A percentile compares a stretch with the other conserved stretches of the same genome.
Conservation (phyloP, 2,113 vertebrate genomes). For the Petromus typicus region DNA sequence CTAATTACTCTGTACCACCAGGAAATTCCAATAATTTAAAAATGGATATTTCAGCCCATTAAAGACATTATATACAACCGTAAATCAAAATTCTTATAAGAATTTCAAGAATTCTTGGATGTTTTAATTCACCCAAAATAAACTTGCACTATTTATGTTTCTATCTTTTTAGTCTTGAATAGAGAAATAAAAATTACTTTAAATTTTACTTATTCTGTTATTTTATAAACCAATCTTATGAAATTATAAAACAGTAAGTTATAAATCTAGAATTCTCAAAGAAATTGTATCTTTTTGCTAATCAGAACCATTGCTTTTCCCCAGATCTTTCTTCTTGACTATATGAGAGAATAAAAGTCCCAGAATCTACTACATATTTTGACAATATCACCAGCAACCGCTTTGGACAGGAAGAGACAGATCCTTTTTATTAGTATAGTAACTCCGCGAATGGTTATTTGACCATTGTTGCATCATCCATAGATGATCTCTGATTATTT, state of each 20-base stretch:
- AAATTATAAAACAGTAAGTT: neutral
- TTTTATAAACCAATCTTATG: neutral
- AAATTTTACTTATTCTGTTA: slow-evolving; percentile 1
- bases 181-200: neutral
- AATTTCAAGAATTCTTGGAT: neutral
- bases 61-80: neutral
- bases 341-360: slow-evolving; percentile 45
- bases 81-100: slow-evolving; percentile 14
- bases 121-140: slow-evolving; percentile 8
- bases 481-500: slow-evolving; percentile 41
- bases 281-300: neutral
- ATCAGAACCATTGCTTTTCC: neutral
- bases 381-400: neutral
- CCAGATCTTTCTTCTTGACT: slow-evolving; percentile 35
- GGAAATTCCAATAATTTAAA: neutral
- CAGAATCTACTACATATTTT: neutral
- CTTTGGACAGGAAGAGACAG: slow-evolving; percentile 26
- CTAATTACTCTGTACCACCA: neutral
- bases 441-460: slow-evolving; percentile 62
- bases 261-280: neutral
- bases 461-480: neutral
- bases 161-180: neutral
- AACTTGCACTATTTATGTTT: neutral
- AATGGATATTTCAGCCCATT: neutral
- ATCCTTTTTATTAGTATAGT: slow-evolving; percentile 56